Evolutionary conservation across 1,140 invertebrate species (phyloP), one percentile per base, ranked within the genome.

Genomic region (Drosophila littoralis): DNA sequence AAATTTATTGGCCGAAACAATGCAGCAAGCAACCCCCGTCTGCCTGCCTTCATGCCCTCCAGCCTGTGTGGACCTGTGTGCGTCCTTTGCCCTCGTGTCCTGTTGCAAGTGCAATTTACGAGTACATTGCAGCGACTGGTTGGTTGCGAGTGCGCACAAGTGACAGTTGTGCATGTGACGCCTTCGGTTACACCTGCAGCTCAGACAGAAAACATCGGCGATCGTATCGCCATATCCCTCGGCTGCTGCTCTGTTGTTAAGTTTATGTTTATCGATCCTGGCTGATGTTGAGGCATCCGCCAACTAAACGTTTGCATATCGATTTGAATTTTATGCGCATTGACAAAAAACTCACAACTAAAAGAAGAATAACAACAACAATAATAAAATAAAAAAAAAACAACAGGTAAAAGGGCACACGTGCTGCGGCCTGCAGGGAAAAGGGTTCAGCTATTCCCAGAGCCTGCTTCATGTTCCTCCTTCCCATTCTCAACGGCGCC

Each of bases 181-280:
- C 81, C 85, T 80, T 81, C 73, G 78, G 75, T 91, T 91, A 91
- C 88, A 91, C 88, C 88, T 91, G 88, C 88, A 55, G 59, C 59
- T 45, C 2, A 43, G 63, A 38, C 32, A 15, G 38, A 68, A 17
- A 36, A 65, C 48, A 15, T 38, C 58, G 67, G 68, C 58, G 72
- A 79, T 83, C 68, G 59, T 54, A 64, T 75, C 71, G 58, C 13
- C 28, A 10, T 28, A 10, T 22, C 12, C 22, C 42, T 10, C 2
- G 28, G 42, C n/a, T 28, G 45, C 52, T 54, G 57, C 15, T 52
- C 36, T 35, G 42, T 58, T 81, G 66, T 86, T 77, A 79, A 52
- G 54, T 61, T 63, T 48, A 22, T 54, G 68, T 55, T 81, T 86
- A 86, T 86, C 83, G 68, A 61, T 33, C 22, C 51, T 83, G 51